Percentiles rank a stretch among this genome's conserved stretches.
Evolutionary conservation across 2,113 vertebrate species (phyloP).

Genomic region (Propithecus coquereli): DNA sequence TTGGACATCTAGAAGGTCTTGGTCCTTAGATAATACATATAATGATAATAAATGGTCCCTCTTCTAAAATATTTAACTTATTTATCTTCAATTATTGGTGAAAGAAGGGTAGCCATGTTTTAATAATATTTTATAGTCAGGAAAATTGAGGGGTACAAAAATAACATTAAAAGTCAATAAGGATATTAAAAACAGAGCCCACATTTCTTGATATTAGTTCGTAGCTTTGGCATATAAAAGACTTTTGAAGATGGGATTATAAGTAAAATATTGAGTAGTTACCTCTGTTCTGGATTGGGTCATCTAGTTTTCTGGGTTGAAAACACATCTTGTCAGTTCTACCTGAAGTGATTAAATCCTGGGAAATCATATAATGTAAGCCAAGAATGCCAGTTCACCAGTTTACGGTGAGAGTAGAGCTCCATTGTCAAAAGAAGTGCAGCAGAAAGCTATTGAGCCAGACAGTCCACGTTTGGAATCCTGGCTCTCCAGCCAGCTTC

Average conservation of each 20-base stretch:
- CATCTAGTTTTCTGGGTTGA: background rate
- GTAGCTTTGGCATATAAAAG: background rate
- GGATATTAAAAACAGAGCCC: background rate
- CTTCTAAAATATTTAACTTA: background rate
- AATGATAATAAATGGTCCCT: background rate
- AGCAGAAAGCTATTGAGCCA: background rate
- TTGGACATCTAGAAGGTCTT: background rate
- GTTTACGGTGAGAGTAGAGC: background rate
- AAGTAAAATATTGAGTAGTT: background rate
- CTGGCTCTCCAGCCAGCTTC: background rate
- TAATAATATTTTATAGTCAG: background rate
- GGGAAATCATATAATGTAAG: background rate
- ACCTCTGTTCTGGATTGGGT: background rate
- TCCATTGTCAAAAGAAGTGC: background rate
- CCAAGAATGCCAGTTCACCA: background rate
- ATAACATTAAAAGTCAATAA: slow-evolving; percentile 4
- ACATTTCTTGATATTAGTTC: background rate
- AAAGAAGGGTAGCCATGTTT: background rate
- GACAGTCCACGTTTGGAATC: background rate
- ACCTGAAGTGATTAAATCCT: background rate
- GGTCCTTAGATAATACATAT: background rate
- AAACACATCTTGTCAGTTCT: background rate
- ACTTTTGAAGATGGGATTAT: background rate
- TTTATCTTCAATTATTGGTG: background rate
- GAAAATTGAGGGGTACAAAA: background rate